Conservation (phyloP, 2,113 vertebrate species). For the Gallinago media region DNA sequence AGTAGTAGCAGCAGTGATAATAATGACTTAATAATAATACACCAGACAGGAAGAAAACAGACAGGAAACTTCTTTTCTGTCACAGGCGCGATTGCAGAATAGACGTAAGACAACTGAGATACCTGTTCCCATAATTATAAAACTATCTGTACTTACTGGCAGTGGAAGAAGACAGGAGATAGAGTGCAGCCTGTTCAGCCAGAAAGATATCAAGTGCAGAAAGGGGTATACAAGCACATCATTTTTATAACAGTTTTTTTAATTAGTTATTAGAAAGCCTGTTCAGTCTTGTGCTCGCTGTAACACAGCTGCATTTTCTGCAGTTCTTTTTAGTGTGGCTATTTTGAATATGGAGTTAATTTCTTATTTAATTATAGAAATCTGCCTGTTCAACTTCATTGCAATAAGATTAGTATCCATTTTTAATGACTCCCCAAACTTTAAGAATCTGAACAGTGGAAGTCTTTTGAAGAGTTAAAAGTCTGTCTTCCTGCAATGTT, state of each 20-base stretch:
- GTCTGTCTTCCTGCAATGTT: not conserved
- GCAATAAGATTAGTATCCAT: not conserved
- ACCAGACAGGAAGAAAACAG: not conserved
- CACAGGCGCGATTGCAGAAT: not conserved
- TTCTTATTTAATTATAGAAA: not conserved
- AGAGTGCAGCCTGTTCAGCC: not conserved
- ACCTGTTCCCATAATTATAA: not conserved
- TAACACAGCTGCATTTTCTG: not conserved
- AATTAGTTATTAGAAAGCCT: not conserved
- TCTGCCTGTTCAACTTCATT: not conserved
- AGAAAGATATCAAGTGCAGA: not conserved
- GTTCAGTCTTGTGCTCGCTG: not conserved
- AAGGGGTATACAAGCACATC: not conserved
- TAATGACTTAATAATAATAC: not conserved
- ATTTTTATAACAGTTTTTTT: not conserved
- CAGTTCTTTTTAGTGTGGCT: not conserved
- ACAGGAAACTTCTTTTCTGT: not conserved
- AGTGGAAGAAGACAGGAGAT: not conserved
- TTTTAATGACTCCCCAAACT: not conserved
- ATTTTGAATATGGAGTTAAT: not conserved
- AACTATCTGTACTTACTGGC: not conserved
- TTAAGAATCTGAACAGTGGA: not conserved
- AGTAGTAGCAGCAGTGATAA: not conserved
- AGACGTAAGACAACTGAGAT: not conserved
- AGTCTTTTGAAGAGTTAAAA: not conserved